Base-by-base conservation (phyloP, 2,797 vertebrate genomes). In the Graptemys geographica region DNA sequence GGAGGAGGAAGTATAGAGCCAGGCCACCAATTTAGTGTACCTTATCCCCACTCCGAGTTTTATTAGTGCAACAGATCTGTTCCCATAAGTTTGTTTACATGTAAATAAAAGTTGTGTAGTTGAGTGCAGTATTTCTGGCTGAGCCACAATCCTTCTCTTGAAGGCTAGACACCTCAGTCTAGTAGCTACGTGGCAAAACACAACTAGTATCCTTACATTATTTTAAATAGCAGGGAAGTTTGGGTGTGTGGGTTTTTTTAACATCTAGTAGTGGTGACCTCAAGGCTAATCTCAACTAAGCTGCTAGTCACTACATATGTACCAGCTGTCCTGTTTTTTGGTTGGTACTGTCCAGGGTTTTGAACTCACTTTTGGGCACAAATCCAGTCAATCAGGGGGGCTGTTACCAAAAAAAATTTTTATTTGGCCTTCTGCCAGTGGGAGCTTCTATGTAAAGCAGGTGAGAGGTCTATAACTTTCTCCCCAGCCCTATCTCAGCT, bases 41-140 rank as follows among this genome's bases (percentile, higher is more conserved):
- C 10, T 12, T 11, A 10, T 18, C 72, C 74, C 37, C 57, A 27
- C 8, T 41, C 41, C 18, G 5, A 69, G 19, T 5, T 37, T 37
- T 72, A 23, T 21, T n/a, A 72, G 9, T 23, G n/a, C 9, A 72
- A 72, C 10, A 41, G 9, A 3, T 19, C 3, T 65, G 33, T 12
- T 23, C 1, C 44, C 41, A 19, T 31, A n/a, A 6, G 3, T 19
- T 3, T 51, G 41, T 41, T 41, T 41, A 41, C 41, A 51, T n/a
- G n/a, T n/a, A 9, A 1, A 0, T 15, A 49, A 1, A 15, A 47
- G 8, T 47, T 47, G 51, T 11, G 0, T 1, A 37, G 28, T 21
- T 23, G 5, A 1, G 0, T 79, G 56, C 37, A 41, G 52, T 2
- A 0, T 41, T 15, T 81, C 13, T 18, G 41, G 4, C 11, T 51